Percentiles rank a stretch among this genome's conserved stretches.
phyloP scores from a whole-genome alignment of 2,113 vertebrate species.

The Plestiodon gilberti region DNA sequence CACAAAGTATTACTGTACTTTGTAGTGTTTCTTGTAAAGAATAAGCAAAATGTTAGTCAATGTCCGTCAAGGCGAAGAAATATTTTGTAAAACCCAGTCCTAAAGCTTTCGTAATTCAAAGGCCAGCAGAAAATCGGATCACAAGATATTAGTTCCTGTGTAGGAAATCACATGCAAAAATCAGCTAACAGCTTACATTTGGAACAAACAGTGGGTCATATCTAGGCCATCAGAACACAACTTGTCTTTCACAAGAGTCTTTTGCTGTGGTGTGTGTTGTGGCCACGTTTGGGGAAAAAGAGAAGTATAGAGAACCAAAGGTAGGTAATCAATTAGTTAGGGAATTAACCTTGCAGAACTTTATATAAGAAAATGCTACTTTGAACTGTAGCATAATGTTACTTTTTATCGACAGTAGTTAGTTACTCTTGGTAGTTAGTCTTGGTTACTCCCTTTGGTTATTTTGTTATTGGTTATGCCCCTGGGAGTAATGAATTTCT shows the following conservation, averaged over 20 bases:
- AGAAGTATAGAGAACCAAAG: neutral
- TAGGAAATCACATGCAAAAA: slow-evolving; percentile 2
- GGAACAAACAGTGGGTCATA: neutral
- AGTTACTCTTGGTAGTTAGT: too few species aligned
- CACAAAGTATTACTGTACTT: neutral
- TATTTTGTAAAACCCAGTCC: neutral
- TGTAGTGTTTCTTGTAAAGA: neutral
- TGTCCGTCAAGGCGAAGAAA: neutral
- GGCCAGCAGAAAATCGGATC: neutral
- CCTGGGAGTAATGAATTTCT: neutral
- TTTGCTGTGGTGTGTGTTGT: neutral
- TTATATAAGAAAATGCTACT: neutral
- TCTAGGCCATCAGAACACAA: neutral
- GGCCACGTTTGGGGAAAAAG: neutral
- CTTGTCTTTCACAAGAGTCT: neutral
- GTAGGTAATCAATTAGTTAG: neutral
- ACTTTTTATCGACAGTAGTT: neutral
- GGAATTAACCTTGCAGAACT: neutral
- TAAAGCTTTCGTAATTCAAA: neutral
- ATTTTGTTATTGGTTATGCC: neutral
- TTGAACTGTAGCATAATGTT: neutral
- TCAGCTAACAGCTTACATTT: neutral
- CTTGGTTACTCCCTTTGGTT: neutral
- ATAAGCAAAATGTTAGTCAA: neutral
- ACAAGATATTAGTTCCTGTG: neutral